Base-by-base conservation (phyloP, 1,140 invertebrate species). In the Ceratoteleas bidentatus region DNA sequence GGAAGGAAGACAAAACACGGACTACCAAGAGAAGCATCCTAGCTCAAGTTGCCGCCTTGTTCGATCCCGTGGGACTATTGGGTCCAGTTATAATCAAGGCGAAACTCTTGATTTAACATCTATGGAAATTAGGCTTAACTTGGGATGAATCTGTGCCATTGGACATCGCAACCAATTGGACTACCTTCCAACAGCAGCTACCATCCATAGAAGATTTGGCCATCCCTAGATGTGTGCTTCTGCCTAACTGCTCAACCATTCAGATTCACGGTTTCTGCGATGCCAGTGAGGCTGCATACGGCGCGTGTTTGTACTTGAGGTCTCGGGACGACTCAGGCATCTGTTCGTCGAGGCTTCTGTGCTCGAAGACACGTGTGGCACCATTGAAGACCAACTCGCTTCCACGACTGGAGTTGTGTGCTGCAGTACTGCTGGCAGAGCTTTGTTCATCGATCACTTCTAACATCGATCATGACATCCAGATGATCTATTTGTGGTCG, bases 261-360 rank as follows among this genome's bases (percentile, higher is more conserved):
- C 58, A 86, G 80, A 14, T 85, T 0, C 74, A 85, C 64, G 58
- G 65, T 3, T 77, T 68, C 15, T 61, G 56, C 24, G 65, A 77
- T 40, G 64, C 74, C 0, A 56, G 38, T 50, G 61, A 70, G 33
- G 34, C 10, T 4, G 40, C 64, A 14, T 66, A 64, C 56, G 38
- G 54, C 0, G 56, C 56, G 5, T 60, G 40, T 57, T 10, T 64
- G 13, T 64, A 47, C 34, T 43, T 47, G 14, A 13, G 33, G 11
- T 32, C 43, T 33, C 34, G 5, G 38, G 36, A 36, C 16, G 11
- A 8, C 5, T 3, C 6, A 0, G 15, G 14, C 5, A 11, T 58
- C 13, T 32, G 6, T 16, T n/a, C 45, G 6, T 4, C 36, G 15
- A 52, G 33, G 3, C 32, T 76, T 9, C 36, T 80, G 10, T 61